Base-by-base conservation (phyloP, 2,888 invertebrate genomes). In the Plebejus melissa region DNA sequence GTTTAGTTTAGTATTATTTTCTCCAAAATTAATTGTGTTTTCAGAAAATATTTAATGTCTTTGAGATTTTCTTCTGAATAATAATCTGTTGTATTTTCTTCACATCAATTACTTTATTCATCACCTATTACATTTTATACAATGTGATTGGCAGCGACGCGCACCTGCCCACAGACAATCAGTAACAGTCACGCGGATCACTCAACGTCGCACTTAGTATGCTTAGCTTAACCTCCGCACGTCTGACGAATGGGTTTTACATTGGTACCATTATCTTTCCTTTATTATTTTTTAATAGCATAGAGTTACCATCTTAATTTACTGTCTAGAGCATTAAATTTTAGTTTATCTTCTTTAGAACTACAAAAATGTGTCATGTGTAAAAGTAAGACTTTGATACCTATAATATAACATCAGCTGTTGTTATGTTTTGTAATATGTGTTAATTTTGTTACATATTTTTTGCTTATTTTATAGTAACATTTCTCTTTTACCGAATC, bases 161-260 rank as follows among this genome's bases (percentile, higher is more conserved):
- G 50, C 72, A 72, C 72, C 72, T 72, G 72, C 54, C 32, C 41
- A 50, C 46, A 50, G 54, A 72, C 72, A 72, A 72, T 72, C 32
- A 72, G 54, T 54, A 72, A 11, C 32, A 50, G 72, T 72, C 32
- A 16, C 16, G 32, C 3, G 72, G 46, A 50, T 72, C 54, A 72
- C 16, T 72, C 72, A 72, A 72, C 50, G 72, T 72, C 54, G 32
- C 72, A 54, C 54, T 54, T 54, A 72, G 22, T 32, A 72, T 72
- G 72, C 54, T 72, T 72, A 72, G 7, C 50, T 72, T 72, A 72
- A 72, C 72, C 72, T 72, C 28, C 50, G 16, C 46, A 72, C 54
- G 54, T 54, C 72, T 36, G 32, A 65, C 32, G 32, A 36, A 60
- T 60, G 9, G 22, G 28, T 60, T 28, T 11, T 28, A 65, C 65